These are phyloP conservation scores for Phortica variegata DNA, from an alignment of 1,140 invertebrate genomes.

Conservation along the genomic window DNA sequence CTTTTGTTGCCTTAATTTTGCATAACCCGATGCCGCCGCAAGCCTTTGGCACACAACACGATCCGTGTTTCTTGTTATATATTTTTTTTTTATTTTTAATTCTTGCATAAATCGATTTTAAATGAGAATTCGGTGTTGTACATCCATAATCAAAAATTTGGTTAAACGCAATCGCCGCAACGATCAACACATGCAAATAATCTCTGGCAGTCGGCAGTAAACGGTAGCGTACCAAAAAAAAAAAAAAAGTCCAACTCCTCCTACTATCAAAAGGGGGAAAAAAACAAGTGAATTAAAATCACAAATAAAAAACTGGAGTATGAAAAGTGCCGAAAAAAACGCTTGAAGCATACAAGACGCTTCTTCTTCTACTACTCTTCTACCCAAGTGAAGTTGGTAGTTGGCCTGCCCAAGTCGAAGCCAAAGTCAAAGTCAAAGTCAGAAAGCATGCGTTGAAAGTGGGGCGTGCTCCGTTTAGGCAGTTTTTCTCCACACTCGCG, in stretches of 20 bases:
- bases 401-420: too few species aligned
- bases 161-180: too few species aligned
- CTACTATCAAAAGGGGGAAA: conserved; percentile 47
- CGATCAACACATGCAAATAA: conserved; percentile 26
- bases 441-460: conserved; percentile 47
- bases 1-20: conserved; percentile 15
- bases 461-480: conserved; percentile 53
- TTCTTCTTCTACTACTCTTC: conserved; percentile 4
- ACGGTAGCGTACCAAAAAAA: conserved; percentile 35
- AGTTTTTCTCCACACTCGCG: conserved; percentile 6
- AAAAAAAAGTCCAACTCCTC: conserved; percentile 25
- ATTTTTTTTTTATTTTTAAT: too few species aligned
- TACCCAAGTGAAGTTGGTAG: too few species aligned
- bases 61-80: too few species aligned
- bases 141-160: conserved; percentile 33
- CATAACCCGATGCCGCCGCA: conserved; percentile 12
- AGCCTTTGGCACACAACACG: too few species aligned
- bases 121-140: conserved; percentile 41
- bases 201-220: conserved; percentile 12
- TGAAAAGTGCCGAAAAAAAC: conserved; percentile 16
- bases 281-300: too few species aligned
- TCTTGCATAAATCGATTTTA: conserved; percentile 56
- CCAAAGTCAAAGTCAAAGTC: too few species aligned
- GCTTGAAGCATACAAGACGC: conserved; percentile 37
- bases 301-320: too few species aligned